Base-by-base conservation (phyloP, 2,797 vertebrate species). In the Hoplostethus atlanticus region DNA sequence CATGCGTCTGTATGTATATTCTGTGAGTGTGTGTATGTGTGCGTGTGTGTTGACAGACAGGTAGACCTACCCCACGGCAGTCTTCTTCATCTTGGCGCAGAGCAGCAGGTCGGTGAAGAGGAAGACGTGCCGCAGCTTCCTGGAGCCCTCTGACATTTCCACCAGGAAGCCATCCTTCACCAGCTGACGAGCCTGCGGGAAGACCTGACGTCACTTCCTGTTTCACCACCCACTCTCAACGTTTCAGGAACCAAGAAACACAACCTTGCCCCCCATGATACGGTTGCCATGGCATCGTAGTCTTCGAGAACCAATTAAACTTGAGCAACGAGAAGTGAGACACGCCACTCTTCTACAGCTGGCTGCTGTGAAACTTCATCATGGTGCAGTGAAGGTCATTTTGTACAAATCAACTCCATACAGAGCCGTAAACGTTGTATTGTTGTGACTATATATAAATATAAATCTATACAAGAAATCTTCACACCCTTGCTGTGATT, bases 11-110 rank as follows among this genome's bases (percentile, higher is more conserved):
- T 21, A 28, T 28, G 5, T 47, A 12, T 34, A 15, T 12, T 40
- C 4, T 42, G 4, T 44, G 42, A 3, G 42, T 44, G 11, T 44
- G 42, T 44, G 30, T 34, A 28, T 34, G 28, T 54, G 59, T 30
- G 56, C 60, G 64, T 63, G 12, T 46, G 9, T 38, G 36, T 36
- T 28, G 28, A 69, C 12, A 11, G n/a, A 25, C 34, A 31, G 3
- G 44, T 34, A 55, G 21, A 84, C 96, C 93, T 94, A 99, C 98
- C 98, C 98, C 2, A 95, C 97, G 0, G 96, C 84, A 0, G 97
- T 93, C 93, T 98, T 99, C 94, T 99, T 99, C 89, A 99, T 96
- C 91, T 99, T 99, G 93, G 97, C 97, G 7, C 98, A 99, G 63
- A 99, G 97, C 46, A 99, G 93, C 86, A 99, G 95, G 4, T 99